A percentile compares a stretch with the other conserved stretches of the same genome.
Evolutionary conservation across 2,888 invertebrate genomes (phyloP).

Genomic region (Napeogenes inachia): DNA sequence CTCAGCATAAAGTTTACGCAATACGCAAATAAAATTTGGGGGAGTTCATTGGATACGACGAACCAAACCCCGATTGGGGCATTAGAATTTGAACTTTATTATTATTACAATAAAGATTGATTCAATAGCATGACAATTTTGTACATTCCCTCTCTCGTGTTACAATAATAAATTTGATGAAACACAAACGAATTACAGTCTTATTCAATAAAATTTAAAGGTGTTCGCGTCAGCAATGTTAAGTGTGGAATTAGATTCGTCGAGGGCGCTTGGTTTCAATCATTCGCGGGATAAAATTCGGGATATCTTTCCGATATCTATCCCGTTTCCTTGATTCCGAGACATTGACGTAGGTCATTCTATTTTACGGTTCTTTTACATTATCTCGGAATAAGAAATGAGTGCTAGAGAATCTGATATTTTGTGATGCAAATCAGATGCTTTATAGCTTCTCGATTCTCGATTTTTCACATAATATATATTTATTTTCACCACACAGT

Average conservation of each 20-base stretch:
- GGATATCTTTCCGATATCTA: constrained; percentile 42
- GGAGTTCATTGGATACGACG: constrained; percentile 38
- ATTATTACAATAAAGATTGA: constrained; percentile 31
- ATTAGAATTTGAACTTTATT: constrained; percentile 33
- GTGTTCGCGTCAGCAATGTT: constrained; percentile 24
- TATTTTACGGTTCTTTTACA: constrained; percentile 18
- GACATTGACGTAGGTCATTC: constrained; percentile 40
- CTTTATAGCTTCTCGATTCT: not conserved
- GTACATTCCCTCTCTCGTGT: constrained; percentile 28
- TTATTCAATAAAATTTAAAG: constrained; percentile 24
- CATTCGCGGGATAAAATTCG: constrained; percentile 51
- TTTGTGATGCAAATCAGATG: constrained; percentile 14
- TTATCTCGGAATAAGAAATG: constrained; percentile 26
- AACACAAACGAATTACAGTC: constrained; percentile 27
- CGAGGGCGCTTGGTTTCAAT: constrained; percentile 54
- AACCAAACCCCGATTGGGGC: constrained; percentile 23
- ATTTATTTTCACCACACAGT: not conserved
- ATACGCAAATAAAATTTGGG: constrained; percentile 41
- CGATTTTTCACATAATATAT: not conserved
- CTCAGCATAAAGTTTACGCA: constrained; percentile 35
- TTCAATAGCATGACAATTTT: constrained; percentile 31
- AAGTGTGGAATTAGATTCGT: constrained; percentile 40
- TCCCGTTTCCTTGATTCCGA: constrained; percentile 44
- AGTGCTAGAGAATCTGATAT: constrained; percentile 22
- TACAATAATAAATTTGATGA: constrained; percentile 16